Base-by-base conservation (phyloP, 35 echinoderm and acorn worm species). In the Chiridota heheva region DNA sequence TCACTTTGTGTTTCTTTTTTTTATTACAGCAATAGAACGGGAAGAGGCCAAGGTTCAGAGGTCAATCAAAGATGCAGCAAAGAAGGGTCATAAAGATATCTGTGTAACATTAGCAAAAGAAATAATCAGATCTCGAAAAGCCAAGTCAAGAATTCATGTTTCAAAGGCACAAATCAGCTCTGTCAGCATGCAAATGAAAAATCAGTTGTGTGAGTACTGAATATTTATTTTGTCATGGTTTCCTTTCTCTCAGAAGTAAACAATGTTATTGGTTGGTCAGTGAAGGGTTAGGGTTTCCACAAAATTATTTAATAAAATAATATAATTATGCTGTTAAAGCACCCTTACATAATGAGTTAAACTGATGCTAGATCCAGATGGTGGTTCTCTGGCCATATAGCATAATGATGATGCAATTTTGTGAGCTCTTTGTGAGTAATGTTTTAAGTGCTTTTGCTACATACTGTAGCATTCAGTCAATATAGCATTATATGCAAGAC, bases 181-280 rank as follows among this genome's bases (percentile, higher is more conserved):
- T 6, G 94, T 98, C 4, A 51, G 64, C 70, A 98, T 98, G 94
- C 94, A 98, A 81, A 98, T 98, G 94, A 98, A 98, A 77, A 98
- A 98, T 46, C 94, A 98, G 29, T 53, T 88, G 29, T 63, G 94
- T 98, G 57, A 85, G 81, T 80, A 59, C 13, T 35, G 5, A 36
- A n/a, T 15, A 5, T 76, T 7, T 25, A 22, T n/a, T 53, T 20
- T 76, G 5, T 17, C 15, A 64, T 31, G 26, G 7, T 7, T 63
- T 16, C n/a, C 43, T 13, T 13, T 53, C 22, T 12, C 22, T 12
- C 48, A 13, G 12, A 12, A 12, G 22, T 53, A 12, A 53, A 22
- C 48, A 53, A 53, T 22, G 22, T 53, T 13, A 22, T 13, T 53
- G 12, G 12, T 53, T 53, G 22, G 22, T 12, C 12, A 22, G 12